Evolutionary conservation across 2,113 vertebrate species (phyloP).

Genomic region (Gyps fulvus): DNA sequence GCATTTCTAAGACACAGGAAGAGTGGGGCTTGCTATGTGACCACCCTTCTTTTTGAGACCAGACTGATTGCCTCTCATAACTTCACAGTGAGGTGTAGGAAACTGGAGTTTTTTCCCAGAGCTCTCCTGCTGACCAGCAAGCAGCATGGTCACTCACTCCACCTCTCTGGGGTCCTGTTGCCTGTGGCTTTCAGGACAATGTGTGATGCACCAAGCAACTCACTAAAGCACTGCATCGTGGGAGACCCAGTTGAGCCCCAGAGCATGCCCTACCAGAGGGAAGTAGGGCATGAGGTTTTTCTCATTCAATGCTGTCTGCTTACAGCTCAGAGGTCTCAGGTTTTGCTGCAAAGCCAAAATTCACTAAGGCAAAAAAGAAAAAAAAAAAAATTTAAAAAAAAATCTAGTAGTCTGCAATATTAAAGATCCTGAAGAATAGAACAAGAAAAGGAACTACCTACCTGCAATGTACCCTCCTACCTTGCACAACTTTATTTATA

Average conservation of each 20-base stretch:
- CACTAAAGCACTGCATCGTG: neutral
- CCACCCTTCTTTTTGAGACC: neutral
- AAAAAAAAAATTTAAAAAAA: neutral
- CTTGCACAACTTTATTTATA: neutral
- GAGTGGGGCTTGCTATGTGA: neutral
- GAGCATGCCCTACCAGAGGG: neutral
- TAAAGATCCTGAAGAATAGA: neutral
- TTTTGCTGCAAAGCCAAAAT: neutral
- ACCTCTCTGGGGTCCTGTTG: neutral
- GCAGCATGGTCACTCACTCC: neutral
- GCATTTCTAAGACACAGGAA: neutral
- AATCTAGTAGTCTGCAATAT: neutral
- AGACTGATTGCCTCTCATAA: neutral
- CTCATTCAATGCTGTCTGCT: neutral
- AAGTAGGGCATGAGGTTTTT: neutral
- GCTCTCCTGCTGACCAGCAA: neutral
- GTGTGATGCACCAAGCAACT: neutral
- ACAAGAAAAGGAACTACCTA: neutral
- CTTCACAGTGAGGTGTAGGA: neutral
- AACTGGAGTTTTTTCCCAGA: neutral
- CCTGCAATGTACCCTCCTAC: neutral
- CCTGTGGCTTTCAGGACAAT: neutral
- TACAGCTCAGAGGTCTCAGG: neutral
- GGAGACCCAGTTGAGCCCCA: neutral
- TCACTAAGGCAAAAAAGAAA: neutral